Conservation (phyloP, 2,797 vertebrate species). For the Onychomys leucogaster region DNA sequence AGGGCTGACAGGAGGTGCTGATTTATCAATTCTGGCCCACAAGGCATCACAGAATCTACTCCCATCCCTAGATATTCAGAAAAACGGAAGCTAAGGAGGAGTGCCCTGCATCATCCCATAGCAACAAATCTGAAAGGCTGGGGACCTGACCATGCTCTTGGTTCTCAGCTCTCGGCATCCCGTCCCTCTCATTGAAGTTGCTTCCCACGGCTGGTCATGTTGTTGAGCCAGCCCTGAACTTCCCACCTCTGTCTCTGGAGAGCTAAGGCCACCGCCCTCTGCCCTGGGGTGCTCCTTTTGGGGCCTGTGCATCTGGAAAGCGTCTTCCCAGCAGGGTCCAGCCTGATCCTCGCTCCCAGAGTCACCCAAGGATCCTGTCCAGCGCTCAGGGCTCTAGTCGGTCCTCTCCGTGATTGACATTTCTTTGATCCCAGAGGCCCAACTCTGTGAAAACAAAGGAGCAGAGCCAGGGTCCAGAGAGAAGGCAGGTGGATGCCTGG, state of each 20-base stretch:
- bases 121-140: not conserved
- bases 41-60: not conserved
- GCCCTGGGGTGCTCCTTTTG: not conserved
- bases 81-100: not conserved
- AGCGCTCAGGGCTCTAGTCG: conserved; percentile 8
- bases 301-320: conserved; percentile 55
- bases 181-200: not conserved
- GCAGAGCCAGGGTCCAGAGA: not conserved
- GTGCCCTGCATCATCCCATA: not conserved
- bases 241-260: conserved; percentile 33
- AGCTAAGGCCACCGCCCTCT: not conserved
- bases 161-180: not conserved
- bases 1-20: not conserved
- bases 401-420: conserved; percentile 19
- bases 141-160: not conserved
- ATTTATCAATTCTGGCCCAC: too few species aligned
- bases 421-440: not conserved
- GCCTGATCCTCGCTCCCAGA: conserved; percentile 3
- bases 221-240: not conserved
- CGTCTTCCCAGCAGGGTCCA: not conserved
- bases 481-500: conserved; percentile 7
- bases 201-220: conserved; percentile 42
- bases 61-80: not conserved
- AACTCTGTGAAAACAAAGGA: conserved; percentile 54
- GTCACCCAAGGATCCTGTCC: conserved; percentile 61